Percentiles rank a stretch among this genome's conserved stretches.
Conservation (phyloP, 2,113 vertebrate species). For the Platichthys stellatus region DNA sequence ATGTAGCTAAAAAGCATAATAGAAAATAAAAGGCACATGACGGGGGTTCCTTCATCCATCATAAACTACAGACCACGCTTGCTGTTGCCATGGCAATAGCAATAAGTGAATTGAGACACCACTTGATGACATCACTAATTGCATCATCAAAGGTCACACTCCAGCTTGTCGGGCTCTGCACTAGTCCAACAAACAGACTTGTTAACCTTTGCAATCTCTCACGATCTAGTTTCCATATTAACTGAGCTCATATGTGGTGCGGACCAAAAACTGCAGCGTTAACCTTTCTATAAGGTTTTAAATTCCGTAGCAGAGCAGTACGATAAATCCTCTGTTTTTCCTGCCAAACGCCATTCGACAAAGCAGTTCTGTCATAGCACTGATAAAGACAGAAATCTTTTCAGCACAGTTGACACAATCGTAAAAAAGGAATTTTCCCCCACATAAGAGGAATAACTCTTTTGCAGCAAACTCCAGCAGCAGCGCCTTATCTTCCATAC, state of each 20-base stretch:
- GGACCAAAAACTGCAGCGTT: not conserved
- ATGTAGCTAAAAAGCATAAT: no score
- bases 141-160: no score
- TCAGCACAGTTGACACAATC: not conserved
- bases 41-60: not conserved
- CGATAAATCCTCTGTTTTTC: not conserved
- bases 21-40: no score
- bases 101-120: not conserved
- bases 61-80: not conserved
- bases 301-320: not conserved
- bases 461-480: slow-evolving; percentile 7
- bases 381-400: no score
- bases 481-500: slow-evolving; percentile 9
- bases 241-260: not conserved
- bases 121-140: no score
- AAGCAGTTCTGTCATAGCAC: not conserved
- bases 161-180: no score
- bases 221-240: not conserved
- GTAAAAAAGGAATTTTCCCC: slow-evolving; percentile 2
- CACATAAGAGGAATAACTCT: not conserved
- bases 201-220: not conserved
- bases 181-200: not conserved
- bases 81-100: not conserved
- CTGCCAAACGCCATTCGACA: not conserved
- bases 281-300: not conserved